A percentile compares a stretch with the other conserved stretches of the same genome.
Evolutionary conservation across 2,888 invertebrate species (phyloP).

Genomic region (Habrosyne pyritoides): DNA sequence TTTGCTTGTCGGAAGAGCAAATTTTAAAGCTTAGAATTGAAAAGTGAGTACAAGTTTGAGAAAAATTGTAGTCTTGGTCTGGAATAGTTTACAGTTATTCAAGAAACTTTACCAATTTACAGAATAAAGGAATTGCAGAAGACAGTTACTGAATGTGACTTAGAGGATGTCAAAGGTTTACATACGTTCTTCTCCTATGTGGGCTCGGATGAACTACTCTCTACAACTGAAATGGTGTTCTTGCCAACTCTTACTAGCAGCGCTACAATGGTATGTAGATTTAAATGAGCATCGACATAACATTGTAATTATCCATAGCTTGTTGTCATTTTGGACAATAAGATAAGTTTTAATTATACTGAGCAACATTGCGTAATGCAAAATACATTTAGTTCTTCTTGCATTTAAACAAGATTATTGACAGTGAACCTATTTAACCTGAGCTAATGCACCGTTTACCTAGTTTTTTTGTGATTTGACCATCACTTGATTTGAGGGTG

Average conservation of each 20-base stretch:
- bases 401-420: too few species aligned
- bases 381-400: too few species aligned
- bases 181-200: conserved; percentile 44
- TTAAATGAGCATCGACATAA: too few species aligned
- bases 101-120: neutral
- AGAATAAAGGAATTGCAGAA: neutral
- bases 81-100: neutral
- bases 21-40: conserved; percentile 9
- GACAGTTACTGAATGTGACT: neutral
- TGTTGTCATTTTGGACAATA: too few species aligned
- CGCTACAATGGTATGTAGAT: conserved; percentile 28
- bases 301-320: too few species aligned
- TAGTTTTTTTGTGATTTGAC: too few species aligned
- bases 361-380: neutral
- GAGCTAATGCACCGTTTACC: too few species aligned
- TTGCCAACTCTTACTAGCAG: conserved; percentile 43
- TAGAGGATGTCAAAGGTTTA: conserved; percentile 36
- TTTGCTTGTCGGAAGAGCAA: conserved; percentile 17
- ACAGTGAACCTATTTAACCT: too few species aligned
- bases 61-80: too few species aligned
- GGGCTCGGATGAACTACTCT: conserved; percentile 55
- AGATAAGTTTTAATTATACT: too few species aligned
- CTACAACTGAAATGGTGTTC: conserved; percentile 50
- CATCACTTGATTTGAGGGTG: too few species aligned
- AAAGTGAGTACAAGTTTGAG: conserved; percentile 12